Percentiles rank a stretch among this genome's conserved stretches.
phyloP scores from a whole-genome alignment of 2,113 vertebrate species.

The Potamarius usumacintae region DNA sequence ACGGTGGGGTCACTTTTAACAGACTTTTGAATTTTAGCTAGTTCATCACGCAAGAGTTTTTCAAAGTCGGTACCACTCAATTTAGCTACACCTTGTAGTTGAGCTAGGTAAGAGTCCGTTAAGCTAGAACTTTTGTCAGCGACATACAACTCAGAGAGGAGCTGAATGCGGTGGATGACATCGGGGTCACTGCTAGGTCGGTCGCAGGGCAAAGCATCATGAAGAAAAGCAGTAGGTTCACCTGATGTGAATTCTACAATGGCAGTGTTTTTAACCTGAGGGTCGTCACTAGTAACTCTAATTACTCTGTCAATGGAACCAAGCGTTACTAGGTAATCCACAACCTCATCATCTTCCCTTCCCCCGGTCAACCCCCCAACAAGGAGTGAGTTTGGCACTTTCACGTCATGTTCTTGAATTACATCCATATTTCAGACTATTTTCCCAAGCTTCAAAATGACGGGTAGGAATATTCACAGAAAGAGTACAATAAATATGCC shows the following conservation, averaged over 20 bases:
- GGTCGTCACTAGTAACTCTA: background rate
- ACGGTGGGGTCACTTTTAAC: background rate
- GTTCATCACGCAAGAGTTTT: background rate
- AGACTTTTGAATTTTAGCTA: background rate
- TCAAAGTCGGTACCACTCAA: background rate
- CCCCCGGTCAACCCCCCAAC: background rate
- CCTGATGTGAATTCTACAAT: background rate
- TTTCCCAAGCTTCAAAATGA: no score
- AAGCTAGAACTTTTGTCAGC: background rate
- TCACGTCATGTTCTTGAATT: background rate
- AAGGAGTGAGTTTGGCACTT: background rate
- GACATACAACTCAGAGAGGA: background rate
- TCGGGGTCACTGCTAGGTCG: background rate
- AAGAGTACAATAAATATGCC: no score
- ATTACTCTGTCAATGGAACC: background rate
- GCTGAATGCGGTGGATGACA: background rate
- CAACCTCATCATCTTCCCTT: background rate
- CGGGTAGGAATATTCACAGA: accelerated
- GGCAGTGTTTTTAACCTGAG: background rate
- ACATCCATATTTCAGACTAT: background rate
- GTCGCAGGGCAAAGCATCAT: background rate
- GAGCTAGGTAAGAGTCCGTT: background rate
- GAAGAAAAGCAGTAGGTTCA: background rate
- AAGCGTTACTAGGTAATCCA: background rate
- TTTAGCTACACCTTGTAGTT: background rate